Conservation (phyloP, 2,888 invertebrate species). For the Eristalis tenax region DNA sequence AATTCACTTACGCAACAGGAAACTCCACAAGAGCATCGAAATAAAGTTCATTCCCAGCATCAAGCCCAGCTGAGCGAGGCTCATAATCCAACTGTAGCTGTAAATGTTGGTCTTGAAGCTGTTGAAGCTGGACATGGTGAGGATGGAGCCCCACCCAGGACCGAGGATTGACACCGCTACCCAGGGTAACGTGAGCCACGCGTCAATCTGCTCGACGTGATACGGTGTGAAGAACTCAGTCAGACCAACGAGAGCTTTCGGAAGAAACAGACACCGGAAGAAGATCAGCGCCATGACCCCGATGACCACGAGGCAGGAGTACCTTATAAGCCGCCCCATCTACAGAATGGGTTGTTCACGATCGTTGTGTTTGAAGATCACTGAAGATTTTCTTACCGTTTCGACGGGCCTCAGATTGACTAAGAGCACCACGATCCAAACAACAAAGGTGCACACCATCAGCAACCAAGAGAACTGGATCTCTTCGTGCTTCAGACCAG, state of each 20-base stretch:
- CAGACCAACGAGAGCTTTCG: slow-evolving; percentile 1
- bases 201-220: slow-evolving; percentile 24
- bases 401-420: slow-evolving; percentile 16
- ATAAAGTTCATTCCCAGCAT: slow-evolving; percentile 81
- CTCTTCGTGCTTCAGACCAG: not conserved
- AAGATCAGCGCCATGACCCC: slow-evolving; percentile 71
- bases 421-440: slow-evolving; percentile 20
- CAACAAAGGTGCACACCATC: slow-evolving; percentile 17
- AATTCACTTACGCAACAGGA: slow-evolving; percentile 58
- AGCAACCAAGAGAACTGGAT: slow-evolving; percentile 57
- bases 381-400: slow-evolving; percentile 2
- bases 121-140: slow-evolving; percentile 72
- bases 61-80: slow-evolving; percentile 75
- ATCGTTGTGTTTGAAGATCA: not conserved
- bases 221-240: not conserved
- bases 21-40: slow-evolving; percentile 76
- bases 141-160: slow-evolving; percentile 60
- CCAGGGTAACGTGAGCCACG: slow-evolving; percentile 30
- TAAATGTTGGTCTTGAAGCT: slow-evolving; percentile 87
- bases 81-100: slow-evolving; percentile 77
- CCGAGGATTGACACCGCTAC: slow-evolving; percentile 36
- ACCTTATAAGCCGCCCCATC: slow-evolving; percentile 78
- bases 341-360: slow-evolving; percentile 39
- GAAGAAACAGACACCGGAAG: slow-evolving; percentile 48
- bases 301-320: slow-evolving; percentile 75